phyloP scores from a whole-genome alignment of 2,113 vertebrate species.

The Paratilapia polleni region DNA sequence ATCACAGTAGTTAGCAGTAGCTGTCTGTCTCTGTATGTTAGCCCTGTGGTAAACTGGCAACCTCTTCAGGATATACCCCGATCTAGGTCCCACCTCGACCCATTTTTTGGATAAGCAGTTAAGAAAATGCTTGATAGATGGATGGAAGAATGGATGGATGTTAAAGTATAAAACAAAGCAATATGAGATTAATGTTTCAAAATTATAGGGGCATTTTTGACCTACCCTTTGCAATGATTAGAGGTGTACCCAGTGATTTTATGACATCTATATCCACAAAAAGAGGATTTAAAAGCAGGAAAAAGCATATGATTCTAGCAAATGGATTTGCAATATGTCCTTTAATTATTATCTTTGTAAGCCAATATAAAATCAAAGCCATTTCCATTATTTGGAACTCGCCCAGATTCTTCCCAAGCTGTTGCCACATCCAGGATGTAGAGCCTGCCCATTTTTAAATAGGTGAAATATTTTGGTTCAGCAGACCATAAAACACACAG shows the following conservation, averaged over 20 bases:
- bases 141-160: too few relatives aligned
- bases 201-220: neutral
- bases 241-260: neutral
- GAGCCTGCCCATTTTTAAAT: constrained; percentile 38
- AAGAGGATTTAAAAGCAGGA: neutral
- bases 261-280: neutral
- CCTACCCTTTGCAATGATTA: neutral
- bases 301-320: neutral
- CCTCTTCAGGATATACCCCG: neutral
- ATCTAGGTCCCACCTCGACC: neutral
- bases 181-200: neutral
- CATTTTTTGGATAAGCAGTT: neutral
- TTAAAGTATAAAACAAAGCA: neutral
- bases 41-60: neutral
- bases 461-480: constrained; percentile 67
- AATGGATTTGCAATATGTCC: constrained; percentile 41
- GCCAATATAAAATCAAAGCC: constrained; percentile 49
- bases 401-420: constrained; percentile 30
- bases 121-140: neutral
- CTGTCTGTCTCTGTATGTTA: too few relatives aligned
- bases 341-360: constrained; percentile 42
- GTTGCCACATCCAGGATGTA: constrained; percentile 43
- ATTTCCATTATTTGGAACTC: constrained; percentile 41
- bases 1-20: neutral
- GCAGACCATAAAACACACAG: constrained; percentile 70